Evolutionary conservation across 2,797 vertebrate genomes (phyloP).

Genomic region (Acanthurus lineatus): DNA sequence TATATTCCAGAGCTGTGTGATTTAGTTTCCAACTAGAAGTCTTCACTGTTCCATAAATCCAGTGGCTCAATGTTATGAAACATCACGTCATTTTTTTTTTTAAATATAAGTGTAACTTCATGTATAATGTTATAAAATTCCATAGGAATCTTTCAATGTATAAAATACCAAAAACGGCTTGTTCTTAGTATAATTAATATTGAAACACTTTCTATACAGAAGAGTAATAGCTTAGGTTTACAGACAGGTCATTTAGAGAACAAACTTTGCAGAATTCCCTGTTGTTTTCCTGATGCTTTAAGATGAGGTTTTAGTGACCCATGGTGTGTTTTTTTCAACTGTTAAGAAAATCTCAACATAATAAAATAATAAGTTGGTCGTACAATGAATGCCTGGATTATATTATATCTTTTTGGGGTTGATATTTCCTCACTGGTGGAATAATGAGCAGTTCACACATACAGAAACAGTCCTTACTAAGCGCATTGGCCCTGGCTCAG

Average conservation of each 20-base stretch:
- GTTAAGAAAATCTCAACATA: not conserved
- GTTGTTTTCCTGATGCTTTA: not conserved
- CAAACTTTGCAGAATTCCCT: not conserved
- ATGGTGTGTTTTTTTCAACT: not conserved
- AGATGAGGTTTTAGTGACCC: not conserved
- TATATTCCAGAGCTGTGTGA: not conserved
- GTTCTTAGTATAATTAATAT: too few relatives aligned
- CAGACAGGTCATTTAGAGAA: too few relatives aligned
- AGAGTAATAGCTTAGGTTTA: too few relatives aligned
- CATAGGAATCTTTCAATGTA: not conserved
- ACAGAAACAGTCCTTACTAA: constrained; percentile 1
- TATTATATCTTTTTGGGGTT: not conserved
- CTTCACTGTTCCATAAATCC: not conserved
- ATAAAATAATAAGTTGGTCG: not conserved
- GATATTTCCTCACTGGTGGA: constrained; percentile 12
- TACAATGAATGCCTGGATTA: not conserved
- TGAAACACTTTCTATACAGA: too few relatives aligned
- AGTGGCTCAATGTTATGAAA: not conserved
- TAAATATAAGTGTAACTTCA: not conserved
- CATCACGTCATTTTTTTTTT: not conserved
- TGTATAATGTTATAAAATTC: not conserved
- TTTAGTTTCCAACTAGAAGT: not conserved
- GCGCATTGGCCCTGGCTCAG: constrained; percentile 17
- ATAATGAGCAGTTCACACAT: constrained; percentile 23
- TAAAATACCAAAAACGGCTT: not conserved